Percentiles rank a stretch among this genome's conserved stretches.
These are phyloP conservation scores for Panthera tigris DNA, from an alignment of 2,113 vertebrate species.

Conservation along the genomic window DNA sequence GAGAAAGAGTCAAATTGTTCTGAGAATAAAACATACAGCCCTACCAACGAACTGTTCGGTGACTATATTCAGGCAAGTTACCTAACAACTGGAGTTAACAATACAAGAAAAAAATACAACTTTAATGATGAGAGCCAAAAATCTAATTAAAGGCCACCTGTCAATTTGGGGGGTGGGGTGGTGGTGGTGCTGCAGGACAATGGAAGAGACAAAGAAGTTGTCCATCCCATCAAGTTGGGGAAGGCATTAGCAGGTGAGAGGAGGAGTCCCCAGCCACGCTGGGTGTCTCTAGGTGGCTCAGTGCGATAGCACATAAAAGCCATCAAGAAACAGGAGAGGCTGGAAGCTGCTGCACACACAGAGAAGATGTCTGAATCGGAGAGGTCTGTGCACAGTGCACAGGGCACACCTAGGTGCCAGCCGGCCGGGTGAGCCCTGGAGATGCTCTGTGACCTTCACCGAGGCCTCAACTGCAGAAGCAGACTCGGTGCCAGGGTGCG, in stretches of 20 bases:
- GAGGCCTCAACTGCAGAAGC: fast-evolving
- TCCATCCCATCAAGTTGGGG: background rate
- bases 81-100: background rate
- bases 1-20: background rate
- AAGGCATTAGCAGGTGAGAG: background rate
- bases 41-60: background rate
- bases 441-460: background rate
- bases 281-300: background rate
- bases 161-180: background rate
- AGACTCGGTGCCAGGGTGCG: fast-evolving
- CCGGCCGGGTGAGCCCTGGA: background rate
- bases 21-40: background rate
- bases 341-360: no score
- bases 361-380: background rate
- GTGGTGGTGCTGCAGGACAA: background rate
- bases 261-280: fast-evolving
- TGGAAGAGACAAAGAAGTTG: background rate
- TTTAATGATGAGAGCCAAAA: background rate
- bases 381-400: background rate
- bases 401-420: fast-evolving
- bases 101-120: background rate
- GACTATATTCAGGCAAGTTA: background rate
- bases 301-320: background rate
- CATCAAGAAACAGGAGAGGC: background rate
- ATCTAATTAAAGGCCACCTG: background rate